phyloP scores from a whole-genome alignment of 2,113 vertebrate genomes.

The Crotalus helleri region DNA sequence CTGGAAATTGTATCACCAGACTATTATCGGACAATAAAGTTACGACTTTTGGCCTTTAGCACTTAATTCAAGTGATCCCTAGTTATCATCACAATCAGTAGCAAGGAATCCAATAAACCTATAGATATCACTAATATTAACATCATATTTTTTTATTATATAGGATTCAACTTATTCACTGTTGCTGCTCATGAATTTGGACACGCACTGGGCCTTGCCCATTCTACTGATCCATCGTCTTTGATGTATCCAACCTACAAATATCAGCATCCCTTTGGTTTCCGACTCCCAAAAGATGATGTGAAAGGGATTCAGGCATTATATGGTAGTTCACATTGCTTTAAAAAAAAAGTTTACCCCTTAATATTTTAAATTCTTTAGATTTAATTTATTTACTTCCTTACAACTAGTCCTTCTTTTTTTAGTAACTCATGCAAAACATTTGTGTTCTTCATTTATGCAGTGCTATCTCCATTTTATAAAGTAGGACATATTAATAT shows the following conservation, averaged over 20 bases:
- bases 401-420: not conserved
- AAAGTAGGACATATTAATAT: not conserved
- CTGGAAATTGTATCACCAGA: not conserved
- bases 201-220: conserved; percentile 72
- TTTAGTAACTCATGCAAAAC: not conserved
- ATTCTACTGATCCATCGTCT: conserved; percentile 71
- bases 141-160: conserved; percentile 18
- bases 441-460: not conserved
- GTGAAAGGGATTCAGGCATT: conserved; percentile 71
- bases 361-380: not conserved
- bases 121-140: not conserved
- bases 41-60: not conserved
- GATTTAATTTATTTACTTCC: not conserved
- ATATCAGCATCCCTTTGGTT: conserved; percentile 60
- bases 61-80: not conserved
- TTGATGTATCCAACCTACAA: conserved; percentile 79
- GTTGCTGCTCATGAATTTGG: conserved; percentile 79
- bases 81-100: not conserved
- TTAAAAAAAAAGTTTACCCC: not conserved
- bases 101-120: not conserved
- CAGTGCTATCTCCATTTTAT: not conserved
- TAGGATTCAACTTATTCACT: conserved; percentile 78
- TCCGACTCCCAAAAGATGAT: conserved; percentile 70
- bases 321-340: conserved; percentile 51
- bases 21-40: not conserved